These are phyloP conservation scores for Noctua pronuba DNA, from an alignment of 2,888 invertebrate genomes.

Conservation along the genomic window DNA sequence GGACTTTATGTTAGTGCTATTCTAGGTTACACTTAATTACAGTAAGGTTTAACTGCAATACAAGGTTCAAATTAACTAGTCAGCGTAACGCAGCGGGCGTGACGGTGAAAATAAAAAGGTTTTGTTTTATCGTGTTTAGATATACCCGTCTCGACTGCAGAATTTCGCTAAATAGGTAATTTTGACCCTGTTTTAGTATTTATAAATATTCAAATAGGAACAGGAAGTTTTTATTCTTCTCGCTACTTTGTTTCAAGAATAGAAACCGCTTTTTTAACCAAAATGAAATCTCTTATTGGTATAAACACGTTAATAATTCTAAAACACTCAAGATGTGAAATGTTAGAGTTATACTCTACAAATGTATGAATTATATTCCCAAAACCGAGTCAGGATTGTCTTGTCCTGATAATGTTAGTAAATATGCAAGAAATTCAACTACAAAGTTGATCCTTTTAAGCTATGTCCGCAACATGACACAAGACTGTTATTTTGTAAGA, in stretches of 20 bases:
- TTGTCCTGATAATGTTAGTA: slow-evolving; percentile 5
- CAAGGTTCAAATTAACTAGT: background rate
- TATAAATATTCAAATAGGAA: background rate
- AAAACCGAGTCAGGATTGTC: slow-evolving; percentile 10
- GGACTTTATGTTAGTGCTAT: background rate
- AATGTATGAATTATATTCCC: background rate
- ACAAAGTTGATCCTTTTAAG: background rate
- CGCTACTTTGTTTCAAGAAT: background rate
- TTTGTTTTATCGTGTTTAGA: background rate
- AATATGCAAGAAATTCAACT: background rate
- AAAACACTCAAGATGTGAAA: background rate
- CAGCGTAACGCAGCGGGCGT: background rate
- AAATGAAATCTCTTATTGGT: background rate
- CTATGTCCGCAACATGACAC: background rate
- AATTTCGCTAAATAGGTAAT: background rate
- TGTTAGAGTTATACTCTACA: background rate
- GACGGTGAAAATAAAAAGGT: background rate
- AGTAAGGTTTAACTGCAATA: background rate
- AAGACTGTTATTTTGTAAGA: background rate
- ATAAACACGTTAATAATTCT: background rate
- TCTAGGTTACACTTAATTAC: background rate
- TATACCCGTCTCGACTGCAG: background rate
- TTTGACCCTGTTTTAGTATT: background rate
- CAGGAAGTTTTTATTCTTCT: background rate
- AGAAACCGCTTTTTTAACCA: background rate